A percentile compares a stretch with the other conserved stretches of the same genome.
These are phyloP conservation scores for Eulemur albifrons DNA, from an alignment of 2,797 vertebrate genomes.

Conservation along the genomic window DNA sequence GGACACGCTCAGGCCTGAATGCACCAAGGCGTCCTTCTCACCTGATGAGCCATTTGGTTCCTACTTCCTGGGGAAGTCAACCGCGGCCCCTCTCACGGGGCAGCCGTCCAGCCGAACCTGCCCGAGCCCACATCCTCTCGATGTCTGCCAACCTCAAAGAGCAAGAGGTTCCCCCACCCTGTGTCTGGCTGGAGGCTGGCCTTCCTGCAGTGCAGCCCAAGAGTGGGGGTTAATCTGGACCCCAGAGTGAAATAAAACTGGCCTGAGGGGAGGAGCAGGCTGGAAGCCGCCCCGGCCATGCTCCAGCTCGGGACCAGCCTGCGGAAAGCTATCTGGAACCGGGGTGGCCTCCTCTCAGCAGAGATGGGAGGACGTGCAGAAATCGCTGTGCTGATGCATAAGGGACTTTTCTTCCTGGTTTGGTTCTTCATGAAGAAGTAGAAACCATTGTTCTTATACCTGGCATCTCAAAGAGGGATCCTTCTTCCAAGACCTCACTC, in stretches of 20 bases:
- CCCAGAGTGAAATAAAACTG: background rate
- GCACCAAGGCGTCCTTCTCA: background rate
- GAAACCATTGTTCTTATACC: background rate
- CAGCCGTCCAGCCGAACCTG: background rate
- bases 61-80: background rate
- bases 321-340: background rate
- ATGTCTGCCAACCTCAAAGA: background rate
- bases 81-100: background rate
- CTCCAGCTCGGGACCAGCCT: background rate
- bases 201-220: background rate
- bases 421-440: background rate
- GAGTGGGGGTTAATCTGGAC: background rate
- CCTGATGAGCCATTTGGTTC: background rate
- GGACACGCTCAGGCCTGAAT: background rate
- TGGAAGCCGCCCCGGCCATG: background rate
- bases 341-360: background rate
- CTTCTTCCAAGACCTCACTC: background rate
- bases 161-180: background rate
- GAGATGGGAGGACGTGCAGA: background rate
- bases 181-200: rapidly evolving
- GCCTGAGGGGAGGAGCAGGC: background rate
- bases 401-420: background rate
- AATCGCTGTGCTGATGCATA: background rate
- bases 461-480: background rate
- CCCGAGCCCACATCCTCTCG: background rate